These are phyloP conservation scores for Clarias macrocephalus DNA, from an alignment of 2,113 vertebrate genomes.

Conservation along the genomic window DNA sequence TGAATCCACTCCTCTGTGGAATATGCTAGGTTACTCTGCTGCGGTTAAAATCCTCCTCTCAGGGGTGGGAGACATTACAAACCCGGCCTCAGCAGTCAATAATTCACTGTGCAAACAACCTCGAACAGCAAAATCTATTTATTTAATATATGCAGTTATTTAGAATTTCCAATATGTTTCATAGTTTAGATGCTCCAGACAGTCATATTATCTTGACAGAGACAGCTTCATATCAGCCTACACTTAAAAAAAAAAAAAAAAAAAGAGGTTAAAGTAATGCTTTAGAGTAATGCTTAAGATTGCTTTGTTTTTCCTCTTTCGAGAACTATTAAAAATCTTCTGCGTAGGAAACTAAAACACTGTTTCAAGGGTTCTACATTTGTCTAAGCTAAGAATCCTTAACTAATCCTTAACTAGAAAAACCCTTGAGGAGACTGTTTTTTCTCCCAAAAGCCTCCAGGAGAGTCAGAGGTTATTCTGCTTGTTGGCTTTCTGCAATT, in stretches of 20 bases:
- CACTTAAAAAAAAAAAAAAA: neutral
- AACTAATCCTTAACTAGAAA: neutral
- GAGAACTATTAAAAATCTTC: neutral
- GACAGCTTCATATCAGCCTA: neutral
- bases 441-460: neutral
- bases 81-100: neutral
- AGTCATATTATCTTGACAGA: neutral
- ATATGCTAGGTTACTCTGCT: conserved; percentile 19
- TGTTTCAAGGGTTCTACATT: neutral
- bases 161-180: conserved; percentile 1
- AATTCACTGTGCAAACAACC: conserved; percentile 12
- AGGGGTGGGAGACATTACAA: neutral
- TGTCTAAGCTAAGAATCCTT: neutral
- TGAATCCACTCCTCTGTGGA: conserved; percentile 15
- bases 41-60: neutral
- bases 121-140: neutral
- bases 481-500: neutral
- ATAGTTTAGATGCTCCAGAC: neutral
- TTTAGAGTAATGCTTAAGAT: neutral
- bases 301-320: neutral
- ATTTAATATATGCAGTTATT: conserved; percentile 18
- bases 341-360: neutral
- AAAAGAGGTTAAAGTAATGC: neutral
- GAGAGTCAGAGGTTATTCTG: neutral
- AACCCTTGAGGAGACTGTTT: neutral